These are phyloP conservation scores for Chymomyza caudatula DNA, from an alignment of 2,888 invertebrate genomes.

Conservation along the genomic window DNA sequence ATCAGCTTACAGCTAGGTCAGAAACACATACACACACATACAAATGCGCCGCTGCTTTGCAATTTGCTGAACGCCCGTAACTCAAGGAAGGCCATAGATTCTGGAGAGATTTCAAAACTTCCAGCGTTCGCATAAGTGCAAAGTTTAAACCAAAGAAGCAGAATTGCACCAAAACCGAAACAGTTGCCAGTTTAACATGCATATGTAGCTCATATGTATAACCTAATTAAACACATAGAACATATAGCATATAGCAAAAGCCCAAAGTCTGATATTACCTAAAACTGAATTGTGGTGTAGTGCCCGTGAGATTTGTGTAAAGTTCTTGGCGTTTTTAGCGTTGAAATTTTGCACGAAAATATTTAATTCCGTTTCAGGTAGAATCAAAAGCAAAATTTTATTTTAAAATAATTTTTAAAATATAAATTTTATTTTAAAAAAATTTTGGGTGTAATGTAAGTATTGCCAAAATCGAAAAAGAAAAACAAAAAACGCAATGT, in stretches of 20 bases:
- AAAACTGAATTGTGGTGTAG: slow-evolving; percentile 53
- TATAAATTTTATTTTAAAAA: slow-evolving; percentile 77
- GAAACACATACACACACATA: neutral
- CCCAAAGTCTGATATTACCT: slow-evolving; percentile 74
- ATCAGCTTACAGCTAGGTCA: neutral
- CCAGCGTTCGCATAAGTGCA: slow-evolving; percentile 47
- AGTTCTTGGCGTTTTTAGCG: slow-evolving; percentile 9
- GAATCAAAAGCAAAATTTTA: slow-evolving; percentile 76
- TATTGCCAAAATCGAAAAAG: slow-evolving; percentile 58
- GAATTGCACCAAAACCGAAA: slow-evolving; percentile 8
- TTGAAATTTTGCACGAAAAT: neutral
- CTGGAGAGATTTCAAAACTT: slow-evolving; percentile 3
- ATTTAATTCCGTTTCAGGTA: slow-evolving; percentile 65
- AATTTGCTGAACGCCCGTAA: slow-evolving; percentile 44
- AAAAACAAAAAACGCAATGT: slow-evolving; percentile 51
- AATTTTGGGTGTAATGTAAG: slow-evolving; percentile 78
- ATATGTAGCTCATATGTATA: slow-evolving; percentile 42
- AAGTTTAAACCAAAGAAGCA: slow-evolving; percentile 44
- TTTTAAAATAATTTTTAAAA: slow-evolving; percentile 77
- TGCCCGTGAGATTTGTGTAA: slow-evolving; percentile 30
- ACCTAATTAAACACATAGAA: slow-evolving; percentile 26
- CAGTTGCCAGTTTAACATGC: slow-evolving; percentile 7
- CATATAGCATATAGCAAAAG: slow-evolving; percentile 19
- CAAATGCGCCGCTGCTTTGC: slow-evolving; percentile 47
- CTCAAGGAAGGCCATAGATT: neutral